Evolutionary conservation across 2,797 vertebrate species (phyloP).

Genomic region (Lepilemur ruficaudatus): DNA sequence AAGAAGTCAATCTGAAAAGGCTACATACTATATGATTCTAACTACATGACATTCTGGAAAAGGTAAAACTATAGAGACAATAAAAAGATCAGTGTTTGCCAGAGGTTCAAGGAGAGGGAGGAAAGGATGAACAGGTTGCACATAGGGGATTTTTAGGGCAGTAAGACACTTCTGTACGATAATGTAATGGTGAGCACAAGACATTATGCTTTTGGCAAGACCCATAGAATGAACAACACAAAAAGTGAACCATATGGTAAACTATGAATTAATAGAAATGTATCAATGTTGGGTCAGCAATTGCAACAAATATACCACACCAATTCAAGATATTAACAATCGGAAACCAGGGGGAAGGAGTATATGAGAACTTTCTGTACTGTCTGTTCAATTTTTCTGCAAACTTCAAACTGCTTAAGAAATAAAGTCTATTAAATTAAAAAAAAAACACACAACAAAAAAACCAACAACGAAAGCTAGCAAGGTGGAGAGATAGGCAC

Average conservation of each 20-base stretch:
- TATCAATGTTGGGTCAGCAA: background rate
- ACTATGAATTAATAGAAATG: background rate
- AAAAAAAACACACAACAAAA: background rate
- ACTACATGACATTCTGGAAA: background rate
- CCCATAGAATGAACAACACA: background rate
- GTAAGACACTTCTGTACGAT: background rate
- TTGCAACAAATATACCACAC: background rate
- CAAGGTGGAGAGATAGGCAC: background rate
- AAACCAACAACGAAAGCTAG: background rate
- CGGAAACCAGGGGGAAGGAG: background rate
- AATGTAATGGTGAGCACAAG: background rate
- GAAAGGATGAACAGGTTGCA: background rate
- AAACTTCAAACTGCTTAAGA: background rate
- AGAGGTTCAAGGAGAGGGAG: too few species aligned
- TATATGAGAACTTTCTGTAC: background rate
- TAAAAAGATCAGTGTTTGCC: background rate
- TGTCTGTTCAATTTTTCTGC: background rate
- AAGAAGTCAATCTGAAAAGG: constrained; percentile 17
- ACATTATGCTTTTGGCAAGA: background rate
- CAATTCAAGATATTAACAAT: background rate
- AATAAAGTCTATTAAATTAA: background rate
- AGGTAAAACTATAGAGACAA: background rate
- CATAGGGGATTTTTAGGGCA: background rate
- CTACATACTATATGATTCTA: background rate
- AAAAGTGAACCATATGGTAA: background rate